These are phyloP conservation scores for Myotis lucifugus DNA, from an alignment of 2,113 vertebrate species.

Conservation along the genomic window DNA sequence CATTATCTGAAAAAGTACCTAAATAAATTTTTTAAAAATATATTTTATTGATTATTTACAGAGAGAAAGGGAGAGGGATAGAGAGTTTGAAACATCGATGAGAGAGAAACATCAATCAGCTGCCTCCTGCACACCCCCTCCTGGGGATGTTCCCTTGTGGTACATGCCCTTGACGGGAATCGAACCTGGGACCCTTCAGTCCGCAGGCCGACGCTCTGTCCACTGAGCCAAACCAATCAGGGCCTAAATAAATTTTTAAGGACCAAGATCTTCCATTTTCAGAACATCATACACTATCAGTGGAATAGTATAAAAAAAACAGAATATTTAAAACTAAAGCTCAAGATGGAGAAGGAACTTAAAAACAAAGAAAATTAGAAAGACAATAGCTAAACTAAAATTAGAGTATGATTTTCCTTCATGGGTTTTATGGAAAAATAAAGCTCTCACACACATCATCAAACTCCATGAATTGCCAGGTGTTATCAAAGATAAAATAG, in stretches of 20 bases:
- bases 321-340: conserved; percentile 72
- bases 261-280: conserved; percentile 79
- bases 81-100: too few species aligned
- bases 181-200: too few species aligned
- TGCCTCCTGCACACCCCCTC: too few species aligned
- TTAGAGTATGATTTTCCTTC: conserved; percentile 91
- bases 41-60: too few species aligned
- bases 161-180: too few species aligned
- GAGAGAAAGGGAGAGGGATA: too few species aligned
- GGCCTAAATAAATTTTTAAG: conserved; percentile 85
- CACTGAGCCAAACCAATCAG: too few species aligned
- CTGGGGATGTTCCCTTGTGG: too few species aligned
- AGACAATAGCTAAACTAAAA: conserved; percentile 86
- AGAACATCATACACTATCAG: conserved; percentile 79
- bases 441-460: background rate
- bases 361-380: conserved; percentile 86
- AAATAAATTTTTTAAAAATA: conserved; percentile 82
- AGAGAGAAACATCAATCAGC: too few species aligned
- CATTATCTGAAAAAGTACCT: conserved; percentile 88
- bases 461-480: conserved; percentile 74
- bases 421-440: conserved; percentile 82
- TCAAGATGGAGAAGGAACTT: conserved; percentile 83
- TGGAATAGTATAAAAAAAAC: conserved; percentile 85
- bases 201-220: too few species aligned
- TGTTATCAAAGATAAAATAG: background rate